Conservation (phyloP, 2,888 invertebrate genomes). For the Andrena dorsata region DNA sequence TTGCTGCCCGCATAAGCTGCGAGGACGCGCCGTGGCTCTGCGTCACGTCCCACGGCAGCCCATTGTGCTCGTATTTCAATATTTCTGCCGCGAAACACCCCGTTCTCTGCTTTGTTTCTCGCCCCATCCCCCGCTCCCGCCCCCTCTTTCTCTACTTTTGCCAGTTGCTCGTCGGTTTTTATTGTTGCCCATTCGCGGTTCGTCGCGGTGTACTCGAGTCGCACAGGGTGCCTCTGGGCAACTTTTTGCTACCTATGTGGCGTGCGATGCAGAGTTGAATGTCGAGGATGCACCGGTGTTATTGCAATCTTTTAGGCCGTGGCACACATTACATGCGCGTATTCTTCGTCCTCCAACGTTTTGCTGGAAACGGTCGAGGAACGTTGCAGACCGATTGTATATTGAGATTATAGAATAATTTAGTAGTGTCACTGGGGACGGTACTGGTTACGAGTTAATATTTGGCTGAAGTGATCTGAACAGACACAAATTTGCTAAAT, state of each 20-base stretch:
- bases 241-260: neutral
- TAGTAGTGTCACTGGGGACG: too few species aligned
- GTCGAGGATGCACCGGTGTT: slow-evolving; percentile 23
- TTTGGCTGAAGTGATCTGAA: too few species aligned
- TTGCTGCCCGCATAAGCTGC: neutral
- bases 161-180: neutral
- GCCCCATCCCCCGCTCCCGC: too few species aligned
- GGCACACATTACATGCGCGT: slow-evolving; percentile 27
- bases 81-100: slow-evolving; percentile 31
- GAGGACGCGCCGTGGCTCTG: neutral
- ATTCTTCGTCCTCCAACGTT: neutral
- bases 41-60: slow-evolving; percentile 33
- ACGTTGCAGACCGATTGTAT: too few species aligned
- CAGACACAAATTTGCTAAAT: too few species aligned
- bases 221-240: neutral
- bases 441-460: too few species aligned
- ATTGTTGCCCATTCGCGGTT: slow-evolving; percentile 11
- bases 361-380: too few species aligned
- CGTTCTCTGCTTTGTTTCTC: neutral
- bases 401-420: too few species aligned
- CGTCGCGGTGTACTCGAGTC: slow-evolving; percentile 10
- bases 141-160: neutral
- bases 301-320: slow-evolving; percentile 43
- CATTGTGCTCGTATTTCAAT: slow-evolving; percentile 58
- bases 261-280: slow-evolving; percentile 9